A percentile compares a stretch with the other conserved stretches of the same genome.
Evolutionary conservation across 2,797 vertebrate genomes (phyloP).

Genomic region (Sebastes oblongus): DNA sequence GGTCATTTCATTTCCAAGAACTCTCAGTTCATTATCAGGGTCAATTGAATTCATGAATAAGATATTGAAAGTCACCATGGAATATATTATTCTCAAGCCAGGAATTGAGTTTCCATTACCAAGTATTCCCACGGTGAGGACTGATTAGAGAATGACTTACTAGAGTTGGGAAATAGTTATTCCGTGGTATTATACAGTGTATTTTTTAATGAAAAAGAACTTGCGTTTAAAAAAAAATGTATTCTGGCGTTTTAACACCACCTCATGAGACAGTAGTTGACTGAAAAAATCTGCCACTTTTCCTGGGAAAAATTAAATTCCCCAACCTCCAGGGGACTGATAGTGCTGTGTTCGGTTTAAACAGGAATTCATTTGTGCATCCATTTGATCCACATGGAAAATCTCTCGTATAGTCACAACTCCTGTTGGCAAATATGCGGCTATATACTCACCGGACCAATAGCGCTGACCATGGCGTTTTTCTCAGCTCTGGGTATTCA

Average conservation of each 20-base stretch:
- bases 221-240: background rate
- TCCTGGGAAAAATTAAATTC: background rate
- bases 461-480: slow-evolving; percentile 56
- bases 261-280: background rate
- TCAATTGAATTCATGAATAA: slow-evolving; percentile 77
- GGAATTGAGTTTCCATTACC: slow-evolving; percentile 55
- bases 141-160: slow-evolving; percentile 54
- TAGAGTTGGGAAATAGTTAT: slow-evolving; percentile 30
- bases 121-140: slow-evolving; percentile 50
- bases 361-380: slow-evolving; percentile 31
- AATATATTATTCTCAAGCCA: slow-evolving; percentile 60
- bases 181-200: background rate
- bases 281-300: background rate
- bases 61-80: slow-evolving; percentile 61
- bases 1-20: slow-evolving; percentile 59
- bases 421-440: slow-evolving; percentile 40
- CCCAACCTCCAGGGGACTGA: background rate
- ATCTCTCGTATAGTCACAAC: slow-evolving; percentile 5
- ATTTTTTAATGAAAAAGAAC: slow-evolving; percentile 40
- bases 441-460: slow-evolving; percentile 3
- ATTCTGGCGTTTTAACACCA: background rate
- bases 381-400: slow-evolving; percentile 37
- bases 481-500: slow-evolving; percentile 55
- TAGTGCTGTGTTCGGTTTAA: slow-evolving; percentile 5
- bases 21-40: slow-evolving; percentile 54